phyloP scores from a whole-genome alignment of 2,113 vertebrate genomes.

The Cavia porcellus region DNA sequence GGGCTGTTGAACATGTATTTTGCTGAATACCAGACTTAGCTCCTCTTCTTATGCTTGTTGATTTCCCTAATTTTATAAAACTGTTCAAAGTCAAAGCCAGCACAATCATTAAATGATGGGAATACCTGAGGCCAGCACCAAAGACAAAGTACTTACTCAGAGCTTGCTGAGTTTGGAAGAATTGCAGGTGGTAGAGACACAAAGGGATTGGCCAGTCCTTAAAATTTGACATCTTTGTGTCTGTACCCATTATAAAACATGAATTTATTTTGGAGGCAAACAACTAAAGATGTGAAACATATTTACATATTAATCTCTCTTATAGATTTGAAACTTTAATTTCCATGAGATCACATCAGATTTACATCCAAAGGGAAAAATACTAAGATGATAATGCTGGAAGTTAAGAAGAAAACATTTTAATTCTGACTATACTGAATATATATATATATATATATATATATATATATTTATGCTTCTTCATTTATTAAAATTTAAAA shows the following conservation, averaged over 20 bases:
- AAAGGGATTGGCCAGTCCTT: background rate
- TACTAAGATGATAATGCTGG: background rate
- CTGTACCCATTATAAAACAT: background rate
- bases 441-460: background rate
- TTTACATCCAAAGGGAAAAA: background rate
- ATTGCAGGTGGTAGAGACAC: background rate
- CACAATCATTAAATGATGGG: background rate
- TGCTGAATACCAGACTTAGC: background rate
- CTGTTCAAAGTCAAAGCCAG: background rate
- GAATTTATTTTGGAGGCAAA: background rate
- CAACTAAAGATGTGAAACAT: background rate
- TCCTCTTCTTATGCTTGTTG: background rate
- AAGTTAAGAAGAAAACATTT: background rate
- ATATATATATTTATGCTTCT: constrained; percentile 1
- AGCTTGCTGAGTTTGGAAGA: background rate
- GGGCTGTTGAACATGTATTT: background rate
- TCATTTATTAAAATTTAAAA: background rate
- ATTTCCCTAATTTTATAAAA: background rate
- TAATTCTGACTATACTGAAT: background rate
- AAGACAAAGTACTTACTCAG: background rate
- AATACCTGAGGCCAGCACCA: background rate
- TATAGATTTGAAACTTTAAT: background rate
- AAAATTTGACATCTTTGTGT: background rate
- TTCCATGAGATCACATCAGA: background rate
- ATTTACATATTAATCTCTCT: background rate